Evolutionary conservation across 2,113 vertebrate genomes (phyloP).

Genomic region (Rhagologus leucostigma): DNA sequence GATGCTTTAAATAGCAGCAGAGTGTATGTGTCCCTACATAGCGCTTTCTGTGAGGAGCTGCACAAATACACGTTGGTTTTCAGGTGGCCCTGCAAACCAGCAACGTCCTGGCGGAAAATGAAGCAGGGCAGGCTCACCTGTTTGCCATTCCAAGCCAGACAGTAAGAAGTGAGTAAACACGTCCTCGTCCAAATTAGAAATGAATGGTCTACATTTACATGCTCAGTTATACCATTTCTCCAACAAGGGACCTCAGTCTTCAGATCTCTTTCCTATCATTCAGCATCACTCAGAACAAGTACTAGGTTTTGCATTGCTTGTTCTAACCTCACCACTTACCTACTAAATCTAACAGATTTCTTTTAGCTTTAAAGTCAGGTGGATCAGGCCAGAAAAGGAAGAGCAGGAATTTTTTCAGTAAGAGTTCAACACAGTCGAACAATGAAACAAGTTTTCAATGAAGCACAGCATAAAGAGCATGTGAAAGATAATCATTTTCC

Average conservation of each 20-base stretch:
- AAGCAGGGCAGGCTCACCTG: not conserved
- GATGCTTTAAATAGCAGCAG: conserved; percentile 39
- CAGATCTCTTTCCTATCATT: not conserved
- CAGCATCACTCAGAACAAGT: not conserved
- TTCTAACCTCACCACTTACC: not conserved
- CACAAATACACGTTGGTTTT: not conserved
- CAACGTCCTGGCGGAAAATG: not conserved
- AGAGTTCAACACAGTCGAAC: not conserved
- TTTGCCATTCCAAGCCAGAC: not conserved
- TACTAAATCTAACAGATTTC: not conserved
- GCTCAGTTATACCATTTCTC: not conserved
- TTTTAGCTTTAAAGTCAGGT: not conserved
- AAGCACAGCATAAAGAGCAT: not conserved
- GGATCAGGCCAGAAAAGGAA: not conserved
- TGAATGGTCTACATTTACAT: not conserved
- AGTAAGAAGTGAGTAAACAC: not conserved
- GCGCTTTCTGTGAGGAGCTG: not conserved
- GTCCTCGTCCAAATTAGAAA: conserved; percentile 6
- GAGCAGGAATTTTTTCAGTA: not conserved
- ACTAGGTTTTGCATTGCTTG: not conserved
- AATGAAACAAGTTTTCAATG: not conserved
- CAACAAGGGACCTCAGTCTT: not conserved
- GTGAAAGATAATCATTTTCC: not conserved
- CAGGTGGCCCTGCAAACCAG: not conserved
- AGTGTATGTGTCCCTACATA: conserved; percentile 5